Percentiles rank a stretch among this genome's conserved stretches.
Evolutionary conservation across 2,888 invertebrate genomes (phyloP).

Genomic region (Pegoplata infirma): DNA sequence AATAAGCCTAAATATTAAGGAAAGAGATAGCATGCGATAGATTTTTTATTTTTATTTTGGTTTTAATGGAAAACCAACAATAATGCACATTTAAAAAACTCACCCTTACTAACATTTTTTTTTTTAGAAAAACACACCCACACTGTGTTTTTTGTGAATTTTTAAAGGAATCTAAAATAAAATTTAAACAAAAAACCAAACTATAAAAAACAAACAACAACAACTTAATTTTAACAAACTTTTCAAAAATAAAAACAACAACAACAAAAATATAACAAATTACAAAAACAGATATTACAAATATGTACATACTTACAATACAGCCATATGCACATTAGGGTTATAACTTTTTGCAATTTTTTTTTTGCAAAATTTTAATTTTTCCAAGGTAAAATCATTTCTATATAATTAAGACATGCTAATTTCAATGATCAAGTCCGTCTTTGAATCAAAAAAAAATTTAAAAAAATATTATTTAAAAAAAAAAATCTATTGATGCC

Average conservation of each 20-base stretch:
- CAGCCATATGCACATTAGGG: too few relatives aligned
- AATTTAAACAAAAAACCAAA: conserved; percentile 18
- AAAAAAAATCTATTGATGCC: too few relatives aligned
- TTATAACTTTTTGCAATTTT: too few relatives aligned
- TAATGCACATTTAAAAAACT: conserved; percentile 57
- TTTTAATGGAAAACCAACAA: conserved; percentile 50
- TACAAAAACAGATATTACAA: neutral
- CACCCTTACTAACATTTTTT: conserved; percentile 47
- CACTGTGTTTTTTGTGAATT: conserved; percentile 38
- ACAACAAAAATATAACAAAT: neutral
- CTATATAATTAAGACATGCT: too few relatives aligned
- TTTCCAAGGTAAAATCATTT: too few relatives aligned
- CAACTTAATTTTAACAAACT: conserved; percentile 29
- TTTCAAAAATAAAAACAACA: neutral
- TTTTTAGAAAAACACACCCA: conserved; percentile 59
- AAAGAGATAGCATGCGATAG: conserved; percentile 58
- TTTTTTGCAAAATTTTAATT: too few relatives aligned
- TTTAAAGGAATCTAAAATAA: conserved; percentile 37
- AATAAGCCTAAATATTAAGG: conserved; percentile 58
- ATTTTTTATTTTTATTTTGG: conserved; percentile 44
- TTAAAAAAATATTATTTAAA: too few relatives aligned
- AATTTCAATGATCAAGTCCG: too few relatives aligned
- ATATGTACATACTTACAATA: neutral
- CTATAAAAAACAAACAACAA: conserved; percentile 1
- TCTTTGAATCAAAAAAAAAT: too few relatives aligned